Conservation (phyloP, 2,113 vertebrate species). For the Macroglossus sobrinus region DNA sequence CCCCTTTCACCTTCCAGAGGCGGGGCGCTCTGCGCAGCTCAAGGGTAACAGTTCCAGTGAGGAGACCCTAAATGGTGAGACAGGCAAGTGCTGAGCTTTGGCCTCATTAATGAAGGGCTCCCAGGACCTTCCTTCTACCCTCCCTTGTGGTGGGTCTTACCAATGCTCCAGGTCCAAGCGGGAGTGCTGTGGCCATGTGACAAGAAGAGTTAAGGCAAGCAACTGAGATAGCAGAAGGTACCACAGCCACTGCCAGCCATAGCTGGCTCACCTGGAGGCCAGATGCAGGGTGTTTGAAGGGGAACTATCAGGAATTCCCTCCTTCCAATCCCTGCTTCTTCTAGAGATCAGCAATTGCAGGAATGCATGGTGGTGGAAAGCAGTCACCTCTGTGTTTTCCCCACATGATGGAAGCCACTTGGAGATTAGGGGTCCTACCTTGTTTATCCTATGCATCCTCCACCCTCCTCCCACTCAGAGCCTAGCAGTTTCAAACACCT, state of each 20-base stretch:
- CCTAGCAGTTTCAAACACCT: background rate
- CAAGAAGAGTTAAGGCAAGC: constrained; percentile 67
- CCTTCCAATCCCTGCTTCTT: background rate
- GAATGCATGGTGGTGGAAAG: background rate
- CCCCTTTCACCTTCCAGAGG: constrained; percentile 69
- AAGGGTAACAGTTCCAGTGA: constrained; percentile 62
- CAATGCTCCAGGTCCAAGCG: constrained; percentile 56
- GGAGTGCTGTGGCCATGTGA: constrained; percentile 55
- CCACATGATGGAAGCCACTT: constrained; percentile 4
- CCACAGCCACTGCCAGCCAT: constrained; percentile 57
- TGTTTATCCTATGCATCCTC: constrained; percentile 21
- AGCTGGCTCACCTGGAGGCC: constrained; percentile 69
- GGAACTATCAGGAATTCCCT: background rate
- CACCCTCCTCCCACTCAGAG: background rate
- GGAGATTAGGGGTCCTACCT: constrained; percentile 14
- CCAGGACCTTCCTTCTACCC: background rate
- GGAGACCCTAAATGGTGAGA: constrained; percentile 59
- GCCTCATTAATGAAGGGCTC: background rate
- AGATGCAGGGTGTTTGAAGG: background rate
- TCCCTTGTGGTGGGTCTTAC: constrained; percentile 52
- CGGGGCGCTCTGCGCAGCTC: constrained; percentile 65
- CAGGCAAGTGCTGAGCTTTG: background rate
- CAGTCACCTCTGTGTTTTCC: background rate
- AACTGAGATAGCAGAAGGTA: constrained; percentile 56
- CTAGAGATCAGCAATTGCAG: background rate